Base-by-base conservation (phyloP, 2,797 vertebrate genomes). In the Rhynchotus rufescens region DNA sequence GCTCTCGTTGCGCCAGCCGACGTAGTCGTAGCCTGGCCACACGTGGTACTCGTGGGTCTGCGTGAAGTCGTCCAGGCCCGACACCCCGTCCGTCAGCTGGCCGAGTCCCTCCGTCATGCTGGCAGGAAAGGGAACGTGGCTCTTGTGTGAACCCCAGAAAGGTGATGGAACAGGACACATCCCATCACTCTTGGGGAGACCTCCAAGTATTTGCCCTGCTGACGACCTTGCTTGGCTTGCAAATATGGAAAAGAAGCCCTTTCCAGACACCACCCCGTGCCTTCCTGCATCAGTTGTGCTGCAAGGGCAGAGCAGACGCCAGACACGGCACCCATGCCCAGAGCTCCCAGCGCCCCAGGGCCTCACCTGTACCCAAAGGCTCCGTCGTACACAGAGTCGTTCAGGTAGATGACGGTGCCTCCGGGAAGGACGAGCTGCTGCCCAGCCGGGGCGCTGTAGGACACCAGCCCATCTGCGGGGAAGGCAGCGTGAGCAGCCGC, bases 71-170 rank as follows among this genome's bases (percentile, higher is more conserved):
- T 99, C 99, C 92, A 98, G 97, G 71, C 99, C 99, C 3, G 98
- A 99, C 88, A 99, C 98, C 1, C 99, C 99, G 0, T 99, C 99
- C 0, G 99, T 99, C 95, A 99, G 93, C 96, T 99, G 99, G n/a
- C 99, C 99, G 92, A 99, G 96, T 10, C 99, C 99, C 93, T 99
- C 99, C 0, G 98, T 99, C 99, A 99, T 99, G 95, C 99, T 99
- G 97, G 15, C 25, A 56, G 42, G 20, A 74, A 40, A 54, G 28
- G 47, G 20, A 84, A 6, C 0, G 0, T 75, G 76, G 86, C 15
- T 72, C 32, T 52, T 0, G 1, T 47, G 12, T 21, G 51, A 59
- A 23, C 21, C 11, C 14, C 34, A 12, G 21, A 72, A 65, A 72
- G 22, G 16, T 57, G 56, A 23, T 15, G 69, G 45, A 47, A 56